Evolutionary conservation across 2,113 vertebrate species (phyloP), one percentile per base, ranked within the genome.

Genomic region (Aplodontia rufa): DNA sequence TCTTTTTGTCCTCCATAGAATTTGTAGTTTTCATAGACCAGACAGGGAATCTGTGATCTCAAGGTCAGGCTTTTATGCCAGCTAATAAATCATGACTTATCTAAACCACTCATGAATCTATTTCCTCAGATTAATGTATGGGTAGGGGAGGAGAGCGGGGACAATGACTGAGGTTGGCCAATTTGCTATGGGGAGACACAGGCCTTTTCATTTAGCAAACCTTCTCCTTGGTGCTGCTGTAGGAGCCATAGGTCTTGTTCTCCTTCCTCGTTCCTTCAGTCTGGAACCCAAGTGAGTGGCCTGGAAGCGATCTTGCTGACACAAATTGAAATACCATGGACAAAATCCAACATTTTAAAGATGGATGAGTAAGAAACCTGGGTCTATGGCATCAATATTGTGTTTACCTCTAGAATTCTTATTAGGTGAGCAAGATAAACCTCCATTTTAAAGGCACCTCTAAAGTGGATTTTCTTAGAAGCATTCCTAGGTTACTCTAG

Each of bases 331-430:
- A 86, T 74, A 8, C 42, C 42, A 35, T 75, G 26, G 30, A 79
- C 45, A 75, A 78, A 96, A 88, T 58, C 4, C 2, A 45, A 85
- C 17, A 62, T 85, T 84, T 90, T 90, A 81, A 94, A 90, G 13
- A 49, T 24, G 11, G 16, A 80, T 11, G 5, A 42, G 40, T 55
- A 47, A 93, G 45, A 90, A 47, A 0, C 28, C 8, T 78, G 14
- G 22, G 6, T 11, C 10, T 7, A 24, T 64, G 37, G 26, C 2
- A 32, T 51, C 64, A 72, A 3, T 64, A 11, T 71, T 76, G 74
- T 91, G 8, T 6, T 35, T 87, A 37, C 28, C 51, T 89, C 28
- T 69, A 30, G 17, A 55, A 20, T 90, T 80, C 47, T 83, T 62
- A 85, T 62, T 53, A 80, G 37, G 37, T 24, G 37, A 90, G 32